phyloP scores from a whole-genome alignment of 2,888 invertebrate species.

The Caenorhabditis uteleia region DNA sequence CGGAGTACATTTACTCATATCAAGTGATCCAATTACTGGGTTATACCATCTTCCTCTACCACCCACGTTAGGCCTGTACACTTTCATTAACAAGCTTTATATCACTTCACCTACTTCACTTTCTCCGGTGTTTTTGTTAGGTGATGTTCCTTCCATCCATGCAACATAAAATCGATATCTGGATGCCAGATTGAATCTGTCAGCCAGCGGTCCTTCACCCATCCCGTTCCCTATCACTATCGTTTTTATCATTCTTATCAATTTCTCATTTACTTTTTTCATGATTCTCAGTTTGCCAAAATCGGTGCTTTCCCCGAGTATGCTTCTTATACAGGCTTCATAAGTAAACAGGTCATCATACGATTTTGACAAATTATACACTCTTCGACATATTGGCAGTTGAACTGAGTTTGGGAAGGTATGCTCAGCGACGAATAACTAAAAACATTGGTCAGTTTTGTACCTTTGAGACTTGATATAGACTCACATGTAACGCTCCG shows the following conservation, averaged over 20 bases:
- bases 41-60: slow-evolving; percentile 20
- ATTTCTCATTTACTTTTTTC: slow-evolving; percentile 22
- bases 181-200: slow-evolving; percentile 38
- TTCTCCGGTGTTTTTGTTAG: slow-evolving; percentile 10
- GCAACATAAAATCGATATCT: slow-evolving; percentile 45
- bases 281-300: slow-evolving; percentile 39
- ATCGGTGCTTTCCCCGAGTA: slow-evolving; percentile 45
- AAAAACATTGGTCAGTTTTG: slow-evolving; percentile 2
- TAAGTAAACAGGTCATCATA: slow-evolving; percentile 52
- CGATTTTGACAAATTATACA: slow-evolving; percentile 41
- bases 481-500: slow-evolving; percentile 43
- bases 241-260: background rate
- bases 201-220: slow-evolving; percentile 44
- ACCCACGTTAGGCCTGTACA: background rate
- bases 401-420: slow-evolving; percentile 37
- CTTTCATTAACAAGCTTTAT: slow-evolving; percentile 2
- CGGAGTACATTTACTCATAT: slow-evolving; percentile 26
- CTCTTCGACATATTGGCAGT: slow-evolving; percentile 17
- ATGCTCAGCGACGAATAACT: slow-evolving; percentile 35
- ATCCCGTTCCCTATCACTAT: slow-evolving; percentile 35
- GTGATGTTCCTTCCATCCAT: slow-evolving; percentile 37
- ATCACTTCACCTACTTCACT: slow-evolving; percentile 9
- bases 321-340: slow-evolving; percentile 52
- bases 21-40: slow-evolving; percentile 19
- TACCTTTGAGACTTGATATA: too few relatives aligned